Evolutionary conservation across 2,113 vertebrate genomes (phyloP).

Genomic region (Carassius gibelio): DNA sequence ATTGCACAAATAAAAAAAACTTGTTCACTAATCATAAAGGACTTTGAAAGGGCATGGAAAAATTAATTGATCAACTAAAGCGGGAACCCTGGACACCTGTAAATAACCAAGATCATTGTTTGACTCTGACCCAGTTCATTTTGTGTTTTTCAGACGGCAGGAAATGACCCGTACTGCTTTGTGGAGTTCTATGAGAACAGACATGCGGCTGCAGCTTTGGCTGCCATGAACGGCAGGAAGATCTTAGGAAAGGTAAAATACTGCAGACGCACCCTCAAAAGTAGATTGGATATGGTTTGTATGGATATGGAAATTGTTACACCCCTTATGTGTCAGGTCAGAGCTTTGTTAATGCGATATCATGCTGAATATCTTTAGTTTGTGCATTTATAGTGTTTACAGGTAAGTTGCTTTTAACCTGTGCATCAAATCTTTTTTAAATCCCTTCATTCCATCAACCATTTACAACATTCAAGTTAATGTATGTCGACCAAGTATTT

Average conservation of each 20-base stretch:
- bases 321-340: too few species aligned
- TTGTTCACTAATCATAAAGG: too few species aligned
- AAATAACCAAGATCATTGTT: background rate
- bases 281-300: background rate
- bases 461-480: background rate
- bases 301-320: background rate
- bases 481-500: background rate
- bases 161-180: conserved; percentile 64
- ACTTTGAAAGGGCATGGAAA: background rate
- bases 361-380: background rate
- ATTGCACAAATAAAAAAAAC: too few species aligned
- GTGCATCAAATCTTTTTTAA: background rate
- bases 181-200: conserved; percentile 99
- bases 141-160: conserved; percentile 83
- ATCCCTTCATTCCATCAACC: background rate
- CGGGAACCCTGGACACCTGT: background rate
- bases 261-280: background rate
- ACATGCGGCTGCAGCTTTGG: conserved; percentile 93
- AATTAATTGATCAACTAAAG: background rate
- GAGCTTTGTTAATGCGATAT: background rate
- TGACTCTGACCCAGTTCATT: conserved; percentile 40
- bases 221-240: conserved; percentile 99
- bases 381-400: background rate
- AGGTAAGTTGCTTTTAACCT: background rate
- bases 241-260: conserved; percentile 99